phyloP scores from a whole-genome alignment of 2,888 invertebrate species.

The Ochropleura plecta region DNA sequence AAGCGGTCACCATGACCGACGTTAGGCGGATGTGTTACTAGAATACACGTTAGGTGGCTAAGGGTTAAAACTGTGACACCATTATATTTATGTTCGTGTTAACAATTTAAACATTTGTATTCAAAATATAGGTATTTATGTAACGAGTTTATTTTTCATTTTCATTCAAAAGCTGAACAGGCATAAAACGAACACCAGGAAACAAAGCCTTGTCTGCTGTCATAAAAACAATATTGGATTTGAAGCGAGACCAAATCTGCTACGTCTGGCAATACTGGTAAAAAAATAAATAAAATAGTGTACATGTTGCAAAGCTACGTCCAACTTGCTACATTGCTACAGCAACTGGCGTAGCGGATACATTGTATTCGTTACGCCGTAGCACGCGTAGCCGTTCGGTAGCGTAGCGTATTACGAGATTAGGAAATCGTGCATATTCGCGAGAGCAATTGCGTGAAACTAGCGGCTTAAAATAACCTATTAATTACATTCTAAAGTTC shows the following conservation, averaged over 20 bases:
- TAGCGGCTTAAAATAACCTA: neutral
- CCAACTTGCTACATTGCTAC: conserved; percentile 2
- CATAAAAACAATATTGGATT: neutral
- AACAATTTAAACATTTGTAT: neutral
- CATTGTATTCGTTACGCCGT: conserved; percentile 8
- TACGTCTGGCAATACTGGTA: neutral
- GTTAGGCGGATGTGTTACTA: too few species aligned
- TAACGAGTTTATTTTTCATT: neutral
- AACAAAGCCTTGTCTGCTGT: neutral
- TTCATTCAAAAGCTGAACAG: neutral
- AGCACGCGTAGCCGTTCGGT: neutral
- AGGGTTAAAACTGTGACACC: neutral
- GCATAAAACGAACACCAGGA: neutral
- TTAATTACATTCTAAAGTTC: neutral
- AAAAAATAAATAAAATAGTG: too few species aligned
- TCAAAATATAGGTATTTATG: too few species aligned
- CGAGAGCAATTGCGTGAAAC: neutral
- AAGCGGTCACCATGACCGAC: too few species aligned
- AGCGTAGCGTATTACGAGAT: neutral
- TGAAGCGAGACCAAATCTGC: neutral
- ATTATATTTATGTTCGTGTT: neutral
- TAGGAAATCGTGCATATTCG: neutral
- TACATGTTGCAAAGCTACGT: neutral
- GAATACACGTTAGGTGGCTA: too few species aligned
- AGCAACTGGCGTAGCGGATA: neutral